Conservation (phyloP, 2,113 vertebrate genomes). For the Chunga burmeisteri region DNA sequence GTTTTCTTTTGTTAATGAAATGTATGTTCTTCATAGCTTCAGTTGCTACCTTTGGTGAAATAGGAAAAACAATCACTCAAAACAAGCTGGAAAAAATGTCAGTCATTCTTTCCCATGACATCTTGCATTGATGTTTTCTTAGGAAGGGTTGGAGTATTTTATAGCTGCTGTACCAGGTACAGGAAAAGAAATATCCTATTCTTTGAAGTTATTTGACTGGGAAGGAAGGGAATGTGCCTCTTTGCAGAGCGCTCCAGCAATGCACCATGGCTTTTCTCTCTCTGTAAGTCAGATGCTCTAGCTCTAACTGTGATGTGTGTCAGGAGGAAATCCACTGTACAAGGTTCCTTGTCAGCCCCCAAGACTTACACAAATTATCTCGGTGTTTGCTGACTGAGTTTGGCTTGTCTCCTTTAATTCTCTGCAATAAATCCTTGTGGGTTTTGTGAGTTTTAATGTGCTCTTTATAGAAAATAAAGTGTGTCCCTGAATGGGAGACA, state of each 20-base stretch:
- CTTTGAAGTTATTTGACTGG: background rate
- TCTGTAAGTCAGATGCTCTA: background rate
- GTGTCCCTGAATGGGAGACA: background rate
- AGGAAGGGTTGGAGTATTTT: background rate
- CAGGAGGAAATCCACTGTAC: background rate
- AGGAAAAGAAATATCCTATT: background rate
- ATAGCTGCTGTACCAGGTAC: background rate
- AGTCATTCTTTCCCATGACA: background rate
- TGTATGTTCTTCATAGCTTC: conserved; percentile 56
- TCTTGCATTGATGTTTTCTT: background rate
- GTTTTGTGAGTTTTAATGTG: background rate
- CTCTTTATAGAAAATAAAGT: background rate
- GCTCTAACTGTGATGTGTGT: background rate
- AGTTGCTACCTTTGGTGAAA: conserved; percentile 43
- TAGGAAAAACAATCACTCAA: background rate
- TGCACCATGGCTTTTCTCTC: background rate
- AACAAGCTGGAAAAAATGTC: background rate
- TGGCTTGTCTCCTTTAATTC: background rate
- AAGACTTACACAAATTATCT: background rate
- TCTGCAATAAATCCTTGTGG: background rate
- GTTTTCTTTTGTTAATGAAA: conserved; percentile 50
- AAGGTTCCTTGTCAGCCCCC: background rate
- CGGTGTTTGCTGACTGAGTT: background rate
- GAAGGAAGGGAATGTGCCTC: background rate
- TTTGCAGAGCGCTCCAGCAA: background rate